These are phyloP conservation scores for Brachyalestes nurse DNA, from an alignment of 2,797 vertebrate species.

Conservation along the genomic window DNA sequence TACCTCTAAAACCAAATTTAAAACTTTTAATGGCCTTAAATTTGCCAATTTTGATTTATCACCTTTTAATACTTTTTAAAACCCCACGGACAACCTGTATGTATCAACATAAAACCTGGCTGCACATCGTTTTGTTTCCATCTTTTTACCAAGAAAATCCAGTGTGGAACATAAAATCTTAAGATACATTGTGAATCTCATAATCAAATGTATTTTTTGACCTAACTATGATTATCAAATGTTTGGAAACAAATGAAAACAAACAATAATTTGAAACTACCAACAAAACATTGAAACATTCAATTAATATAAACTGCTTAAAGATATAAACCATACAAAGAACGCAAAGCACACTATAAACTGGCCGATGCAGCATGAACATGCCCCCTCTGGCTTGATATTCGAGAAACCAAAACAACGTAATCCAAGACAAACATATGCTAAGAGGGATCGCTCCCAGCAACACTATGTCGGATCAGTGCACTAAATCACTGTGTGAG, in stretches of 20 bases:
- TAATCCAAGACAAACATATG: neutral
- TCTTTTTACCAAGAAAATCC: neutral
- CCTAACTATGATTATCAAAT: too few relatives aligned
- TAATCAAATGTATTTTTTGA: neutral
- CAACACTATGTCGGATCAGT: neutral
- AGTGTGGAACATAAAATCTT: neutral
- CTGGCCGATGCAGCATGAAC: neutral
- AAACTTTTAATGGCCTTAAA: too few relatives aligned
- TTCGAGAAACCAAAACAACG: neutral
- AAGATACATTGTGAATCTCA: neutral
- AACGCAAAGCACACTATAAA: neutral
- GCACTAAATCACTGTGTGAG: neutral
- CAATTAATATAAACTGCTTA: neutral
- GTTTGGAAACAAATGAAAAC: too few relatives aligned
- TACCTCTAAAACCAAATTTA: too few relatives aligned
- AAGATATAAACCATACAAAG: neutral
- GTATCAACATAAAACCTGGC: too few relatives aligned
- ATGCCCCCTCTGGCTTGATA: neutral
- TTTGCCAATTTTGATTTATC: too few relatives aligned
- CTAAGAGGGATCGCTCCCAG: neutral
- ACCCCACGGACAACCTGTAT: too few relatives aligned
- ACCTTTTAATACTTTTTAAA: too few relatives aligned
- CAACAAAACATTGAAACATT: neutral
- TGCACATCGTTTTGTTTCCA: neutral
- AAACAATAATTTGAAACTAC: too few relatives aligned